Conservation (phyloP, 1,140 invertebrate genomes). For the Lucilia sericata region DNA sequence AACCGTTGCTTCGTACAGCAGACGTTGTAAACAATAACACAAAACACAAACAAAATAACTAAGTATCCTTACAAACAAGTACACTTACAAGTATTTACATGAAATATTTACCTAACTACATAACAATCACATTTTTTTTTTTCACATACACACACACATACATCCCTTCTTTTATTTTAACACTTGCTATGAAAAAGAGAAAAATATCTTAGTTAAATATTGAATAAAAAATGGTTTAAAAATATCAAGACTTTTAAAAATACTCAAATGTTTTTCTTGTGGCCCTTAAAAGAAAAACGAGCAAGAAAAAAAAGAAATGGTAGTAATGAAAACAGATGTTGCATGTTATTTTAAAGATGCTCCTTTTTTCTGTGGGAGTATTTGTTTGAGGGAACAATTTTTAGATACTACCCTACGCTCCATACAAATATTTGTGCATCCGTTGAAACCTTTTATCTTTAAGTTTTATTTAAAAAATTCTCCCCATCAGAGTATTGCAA, state of each 20-base stretch:
- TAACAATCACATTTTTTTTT: conserved; percentile 1
- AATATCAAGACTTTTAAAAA: conserved; percentile 20
- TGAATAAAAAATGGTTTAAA: not conserved
- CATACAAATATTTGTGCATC: not conserved
- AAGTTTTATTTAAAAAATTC: too few relatives aligned
- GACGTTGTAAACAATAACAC: not conserved
- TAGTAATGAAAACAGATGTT: conserved; percentile 46
- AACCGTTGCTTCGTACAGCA: conserved; percentile 45
- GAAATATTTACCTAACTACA: conserved; percentile 28
- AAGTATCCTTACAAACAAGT: not conserved
- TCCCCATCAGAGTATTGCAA: too few relatives aligned
- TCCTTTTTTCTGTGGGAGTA: not conserved
- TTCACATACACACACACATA: not conserved
- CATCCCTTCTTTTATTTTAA: not conserved
- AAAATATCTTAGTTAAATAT: not conserved
- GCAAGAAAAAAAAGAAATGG: not conserved
- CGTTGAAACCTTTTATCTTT: too few relatives aligned
- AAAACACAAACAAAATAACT: not conserved
- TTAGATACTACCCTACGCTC: not conserved
- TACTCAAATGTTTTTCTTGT: not conserved
- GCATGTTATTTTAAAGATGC: conserved; percentile 48
- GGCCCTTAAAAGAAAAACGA: not conserved
- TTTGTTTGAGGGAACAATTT: not conserved
- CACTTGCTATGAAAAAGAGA: not conserved
- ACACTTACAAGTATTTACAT: not conserved